phyloP scores from a whole-genome alignment of 2,113 vertebrate genomes.

The Calyptomena viridis region DNA sequence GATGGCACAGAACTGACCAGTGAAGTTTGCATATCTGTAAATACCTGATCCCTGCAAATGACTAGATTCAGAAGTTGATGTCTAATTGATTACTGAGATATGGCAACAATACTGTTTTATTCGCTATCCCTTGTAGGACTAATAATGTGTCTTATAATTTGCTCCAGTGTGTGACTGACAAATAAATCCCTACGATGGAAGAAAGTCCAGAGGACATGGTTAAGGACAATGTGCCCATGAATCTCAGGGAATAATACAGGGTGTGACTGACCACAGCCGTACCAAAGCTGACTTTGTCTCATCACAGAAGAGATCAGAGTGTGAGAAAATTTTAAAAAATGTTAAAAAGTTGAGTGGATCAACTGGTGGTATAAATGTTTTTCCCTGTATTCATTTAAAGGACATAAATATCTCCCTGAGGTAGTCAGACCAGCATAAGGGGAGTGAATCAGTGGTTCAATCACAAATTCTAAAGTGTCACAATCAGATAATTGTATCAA shows the following conservation, averaged over 20 bases:
- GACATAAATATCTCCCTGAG: background rate
- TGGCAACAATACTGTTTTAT: background rate
- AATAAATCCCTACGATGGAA: background rate
- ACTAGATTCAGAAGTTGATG: background rate
- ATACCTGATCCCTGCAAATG: background rate
- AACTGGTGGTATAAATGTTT: background rate
- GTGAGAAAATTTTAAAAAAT: background rate
- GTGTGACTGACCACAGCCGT: background rate
- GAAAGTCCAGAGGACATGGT: background rate
- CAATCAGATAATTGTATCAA: background rate
- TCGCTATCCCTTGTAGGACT: background rate
- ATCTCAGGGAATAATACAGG: background rate
- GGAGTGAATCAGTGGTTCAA: background rate
- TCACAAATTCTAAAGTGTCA: background rate
- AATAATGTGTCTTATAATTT: background rate
- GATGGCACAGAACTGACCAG: background rate
- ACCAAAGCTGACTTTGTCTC: background rate
- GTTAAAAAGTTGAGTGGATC: background rate
- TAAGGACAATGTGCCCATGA: background rate
- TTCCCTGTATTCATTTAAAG: background rate
- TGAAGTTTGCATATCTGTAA: background rate
- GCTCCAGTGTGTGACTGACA: background rate
- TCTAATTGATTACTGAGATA: background rate
- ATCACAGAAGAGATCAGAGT: background rate
- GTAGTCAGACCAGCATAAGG: background rate